Evolutionary conservation across 1,140 invertebrate species (phyloP), one percentile per base, ranked within the genome.

Genomic region (Magallana gigas): DNA sequence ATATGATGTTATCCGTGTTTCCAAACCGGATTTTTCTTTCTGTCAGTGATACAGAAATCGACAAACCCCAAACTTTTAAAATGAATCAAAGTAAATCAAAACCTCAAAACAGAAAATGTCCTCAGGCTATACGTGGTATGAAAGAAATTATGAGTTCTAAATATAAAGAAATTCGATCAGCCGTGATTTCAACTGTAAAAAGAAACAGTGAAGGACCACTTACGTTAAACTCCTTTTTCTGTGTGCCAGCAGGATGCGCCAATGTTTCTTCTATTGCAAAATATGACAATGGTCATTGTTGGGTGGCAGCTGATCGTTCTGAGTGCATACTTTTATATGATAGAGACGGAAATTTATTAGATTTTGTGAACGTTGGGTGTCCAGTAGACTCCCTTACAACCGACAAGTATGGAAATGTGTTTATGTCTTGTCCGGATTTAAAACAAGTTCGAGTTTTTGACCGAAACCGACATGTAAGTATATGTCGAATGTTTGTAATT

Each of bases 381-480:
- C 23, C 68, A 23, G 68, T 76, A 23, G 68, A 76, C 68, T 76
- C 68, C 23, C 68, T 76, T 12, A 23, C 68, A 8, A 36, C 23
- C 36, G 68, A 76, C 23, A 36, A 76, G 29, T 18, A 76, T 76
- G 68, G 68, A 11, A 76, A 76, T 36, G 68, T 76, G 23, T 76
- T 76, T 12, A 76, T 76, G 68, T 76, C 68, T 2, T 76, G 68
- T 36, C 68, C 68, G 1, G 68, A 76, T 76, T 29, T 76, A 12
- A 76, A 76, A 76, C 68, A 76, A 76, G 68, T 76, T 29, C 68
- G 68, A 8, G 23, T 76, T 12, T 29, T 76, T 36, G 68, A 76
- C 12, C 68, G 68, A 29, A 18, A 76, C 14, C 68, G 68, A 76
- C 68, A 76, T 12, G 68, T 76, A 36, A 76, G 68, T 76, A 29